These are phyloP conservation scores for Intellagama lesueurii DNA, from an alignment of 2,797 vertebrate species.

Conservation along the genomic window DNA sequence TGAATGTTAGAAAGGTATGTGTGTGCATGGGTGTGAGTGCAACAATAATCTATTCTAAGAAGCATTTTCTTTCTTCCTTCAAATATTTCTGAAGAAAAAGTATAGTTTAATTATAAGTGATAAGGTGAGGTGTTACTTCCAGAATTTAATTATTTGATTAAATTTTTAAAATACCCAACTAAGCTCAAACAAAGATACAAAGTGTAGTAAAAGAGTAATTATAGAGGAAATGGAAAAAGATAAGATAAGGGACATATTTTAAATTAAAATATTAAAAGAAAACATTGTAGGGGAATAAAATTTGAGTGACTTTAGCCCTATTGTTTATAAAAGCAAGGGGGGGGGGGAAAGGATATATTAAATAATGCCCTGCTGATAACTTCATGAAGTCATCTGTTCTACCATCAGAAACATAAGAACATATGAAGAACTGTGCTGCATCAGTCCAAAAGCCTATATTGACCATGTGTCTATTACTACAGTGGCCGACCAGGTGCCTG, in stretches of 20 bases:
- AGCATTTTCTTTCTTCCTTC: conserved; percentile 60
- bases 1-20: conserved; percentile 7
- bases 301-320: conserved; percentile 38
- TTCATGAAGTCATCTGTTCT: neutral
- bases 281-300: conserved; percentile 42
- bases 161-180: conserved; percentile 73
- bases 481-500: neutral
- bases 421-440: neutral
- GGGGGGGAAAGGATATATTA: conserved; percentile 34
- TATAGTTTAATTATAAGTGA: conserved; percentile 78
- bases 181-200: conserved; percentile 68
- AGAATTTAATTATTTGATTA: conserved; percentile 82
- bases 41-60: conserved; percentile 52
- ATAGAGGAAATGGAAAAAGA: conserved; percentile 74
- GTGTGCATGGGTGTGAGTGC: neutral
- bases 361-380: conserved; percentile 49
- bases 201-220: conserved; percentile 76
- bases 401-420: conserved; percentile 9
- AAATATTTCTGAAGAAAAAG: conserved; percentile 67
- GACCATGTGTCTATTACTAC: neutral
- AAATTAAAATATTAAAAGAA: conserved; percentile 27
- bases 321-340: conserved; percentile 44
- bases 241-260: conserved; percentile 61
- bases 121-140: conserved; percentile 76
- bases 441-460: neutral